Evolutionary conservation across 1,140 invertebrate species (phyloP).

Genomic region (Lutraria rhynchaena): DNA sequence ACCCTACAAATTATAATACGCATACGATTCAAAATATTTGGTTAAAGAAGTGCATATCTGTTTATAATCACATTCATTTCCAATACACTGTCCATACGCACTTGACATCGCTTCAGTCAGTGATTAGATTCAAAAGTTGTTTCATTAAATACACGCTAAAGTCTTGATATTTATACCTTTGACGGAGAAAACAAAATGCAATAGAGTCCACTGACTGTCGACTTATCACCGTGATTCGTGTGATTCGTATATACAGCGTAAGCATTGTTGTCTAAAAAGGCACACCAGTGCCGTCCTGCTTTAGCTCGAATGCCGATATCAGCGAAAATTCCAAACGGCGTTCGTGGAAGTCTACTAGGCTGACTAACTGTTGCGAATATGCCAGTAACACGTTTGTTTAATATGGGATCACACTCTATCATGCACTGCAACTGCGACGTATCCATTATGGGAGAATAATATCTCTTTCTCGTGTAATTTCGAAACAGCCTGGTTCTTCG

Average conservation of each 20-base stretch:
- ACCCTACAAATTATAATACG: background rate
- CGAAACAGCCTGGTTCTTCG: slow-evolving; percentile 24
- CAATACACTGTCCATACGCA: background rate
- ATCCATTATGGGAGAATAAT: slow-evolving; percentile 21
- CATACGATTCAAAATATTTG: background rate
- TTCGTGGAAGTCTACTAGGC: background rate
- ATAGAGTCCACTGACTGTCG: slow-evolving; percentile 24
- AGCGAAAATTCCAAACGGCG: slow-evolving; percentile 15
- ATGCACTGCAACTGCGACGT: slow-evolving; percentile 27
- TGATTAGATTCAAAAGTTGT: background rate
- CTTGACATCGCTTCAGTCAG: slow-evolving; percentile 3
- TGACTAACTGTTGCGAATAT: slow-evolving; percentile 17
- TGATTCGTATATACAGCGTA: background rate
- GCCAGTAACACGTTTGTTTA: slow-evolving; percentile 12
- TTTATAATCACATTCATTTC: slow-evolving; percentile 10
- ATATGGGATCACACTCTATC: slow-evolving; percentile 19
- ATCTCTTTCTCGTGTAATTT: slow-evolving; percentile 26
- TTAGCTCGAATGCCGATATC: slow-evolving; percentile 13
- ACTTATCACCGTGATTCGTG: slow-evolving; percentile 13
- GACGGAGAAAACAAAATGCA: slow-evolving; percentile 26
- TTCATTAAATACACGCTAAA: slow-evolving; percentile 12
- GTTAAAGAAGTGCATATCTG: slow-evolving; percentile 18
- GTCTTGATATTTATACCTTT: slow-evolving; percentile 3
- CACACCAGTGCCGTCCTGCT: slow-evolving; percentile 5
- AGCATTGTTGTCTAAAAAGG: slow-evolving; percentile 10